These are phyloP conservation scores for Hirudo medicinalis DNA, from an alignment of 1,140 invertebrate genomes.

Conservation along the genomic window DNA sequence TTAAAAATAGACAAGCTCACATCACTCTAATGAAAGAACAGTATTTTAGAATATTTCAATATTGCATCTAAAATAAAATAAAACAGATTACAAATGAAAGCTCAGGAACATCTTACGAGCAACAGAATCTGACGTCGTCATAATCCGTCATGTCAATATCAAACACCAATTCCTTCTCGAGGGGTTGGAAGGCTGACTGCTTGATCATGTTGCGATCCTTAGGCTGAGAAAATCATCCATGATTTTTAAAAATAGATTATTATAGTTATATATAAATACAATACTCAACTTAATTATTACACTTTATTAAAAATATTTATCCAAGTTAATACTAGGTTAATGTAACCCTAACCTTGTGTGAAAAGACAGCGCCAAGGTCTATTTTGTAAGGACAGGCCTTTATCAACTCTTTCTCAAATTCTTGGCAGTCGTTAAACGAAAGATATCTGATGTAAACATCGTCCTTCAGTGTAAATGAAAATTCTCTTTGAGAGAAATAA, in stretches of 20 bases:
- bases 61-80: slow-evolving; percentile 1
- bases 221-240: slow-evolving; percentile 41
- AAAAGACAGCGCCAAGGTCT: slow-evolving; percentile 89
- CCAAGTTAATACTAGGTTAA: too few relatives aligned
- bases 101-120: slow-evolving; percentile 36
- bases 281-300: too few relatives aligned
- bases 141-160: slow-evolving; percentile 99
- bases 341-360: slow-evolving; percentile 53
- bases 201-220: slow-evolving; percentile 47
- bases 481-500: slow-evolving; percentile 70
- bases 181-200: slow-evolving; percentile 40
- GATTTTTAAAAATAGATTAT: too few relatives aligned
- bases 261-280: too few relatives aligned
- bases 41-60: not conserved
- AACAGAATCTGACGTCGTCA: slow-evolving; percentile 83
- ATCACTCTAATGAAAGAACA: slow-evolving; percentile 3
- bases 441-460: slow-evolving; percentile 86
- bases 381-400: slow-evolving; percentile 75
- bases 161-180: slow-evolving; percentile 84
- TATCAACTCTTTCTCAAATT: slow-evolving; percentile 66
- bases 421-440: slow-evolving; percentile 65
- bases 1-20: too few relatives aligned
- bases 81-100: not conserved
- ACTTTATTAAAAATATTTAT: too few relatives aligned
- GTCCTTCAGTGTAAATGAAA: slow-evolving; percentile 84